These are phyloP conservation scores for Drosophila mayaguana DNA, from an alignment of 2,888 invertebrate genomes.

Conservation along the genomic window DNA sequence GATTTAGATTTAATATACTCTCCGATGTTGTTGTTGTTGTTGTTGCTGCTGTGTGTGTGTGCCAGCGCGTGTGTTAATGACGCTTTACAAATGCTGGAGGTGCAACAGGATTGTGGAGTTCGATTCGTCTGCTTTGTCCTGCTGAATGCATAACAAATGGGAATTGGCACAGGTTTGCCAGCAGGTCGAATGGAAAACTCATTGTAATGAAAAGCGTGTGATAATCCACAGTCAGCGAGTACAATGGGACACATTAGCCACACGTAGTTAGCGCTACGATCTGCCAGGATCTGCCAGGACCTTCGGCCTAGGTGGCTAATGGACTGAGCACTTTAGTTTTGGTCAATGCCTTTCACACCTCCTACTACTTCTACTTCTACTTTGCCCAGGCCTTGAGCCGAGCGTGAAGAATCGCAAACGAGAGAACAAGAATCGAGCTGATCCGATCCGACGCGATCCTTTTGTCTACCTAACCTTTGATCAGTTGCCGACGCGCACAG, in stretches of 20 bases:
- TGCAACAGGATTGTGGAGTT: slow-evolving; percentile 20
- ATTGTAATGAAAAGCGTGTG: slow-evolving; percentile 70
- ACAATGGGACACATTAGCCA: slow-evolving; percentile 76
- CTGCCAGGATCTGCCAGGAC: slow-evolving; percentile 19
- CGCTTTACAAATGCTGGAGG: slow-evolving; percentile 56
- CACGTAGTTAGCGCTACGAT: slow-evolving; percentile 79
- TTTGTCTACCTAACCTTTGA: slow-evolving; percentile 65
- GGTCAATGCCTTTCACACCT: slow-evolving; percentile 77
- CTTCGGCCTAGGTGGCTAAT: slow-evolving; percentile 75
- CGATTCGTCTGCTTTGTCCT: slow-evolving; percentile 56
- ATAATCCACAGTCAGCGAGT: slow-evolving; percentile 70
- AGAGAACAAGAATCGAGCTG: slow-evolving; percentile 35
- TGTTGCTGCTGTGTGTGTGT: slow-evolving; percentile 27
- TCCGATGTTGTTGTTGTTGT: slow-evolving; percentile 31
- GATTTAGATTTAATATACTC: slow-evolving; percentile 69
- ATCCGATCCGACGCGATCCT: slow-evolving; percentile 46
- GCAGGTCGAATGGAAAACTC: slow-evolving; percentile 65
- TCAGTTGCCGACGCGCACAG: slow-evolving; percentile 67
- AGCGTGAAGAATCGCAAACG: slow-evolving; percentile 81
- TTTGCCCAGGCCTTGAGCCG: slow-evolving; percentile 8
- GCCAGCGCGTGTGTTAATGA: slow-evolving; percentile 64
- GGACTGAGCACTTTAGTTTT: slow-evolving; percentile 72
- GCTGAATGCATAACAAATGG: slow-evolving; percentile 67
- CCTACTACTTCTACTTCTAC: slow-evolving; percentile 16
- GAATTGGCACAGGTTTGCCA: slow-evolving; percentile 80